Conservation (phyloP, 1,140 invertebrate species). For the Drosophila bocki region DNA sequence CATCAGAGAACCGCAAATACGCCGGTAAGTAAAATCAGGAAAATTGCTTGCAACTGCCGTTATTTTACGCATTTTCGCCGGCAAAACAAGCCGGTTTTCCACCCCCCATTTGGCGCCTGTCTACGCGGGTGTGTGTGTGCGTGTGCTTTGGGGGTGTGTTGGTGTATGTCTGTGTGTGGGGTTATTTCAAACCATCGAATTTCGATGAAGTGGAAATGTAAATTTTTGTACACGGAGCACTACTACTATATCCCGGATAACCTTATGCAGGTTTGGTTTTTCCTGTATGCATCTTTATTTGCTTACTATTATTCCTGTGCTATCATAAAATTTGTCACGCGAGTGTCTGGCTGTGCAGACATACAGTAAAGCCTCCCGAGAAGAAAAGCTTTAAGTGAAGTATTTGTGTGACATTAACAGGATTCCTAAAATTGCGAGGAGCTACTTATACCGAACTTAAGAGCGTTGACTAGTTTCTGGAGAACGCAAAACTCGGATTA, state of each 20-base stretch:
- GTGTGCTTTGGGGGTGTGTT: slow-evolving; percentile 16
- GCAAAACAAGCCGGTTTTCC: slow-evolving; percentile 65
- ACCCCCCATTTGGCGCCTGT: slow-evolving; percentile 60
- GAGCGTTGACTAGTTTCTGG: not conserved
- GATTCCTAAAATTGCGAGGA: not conserved
- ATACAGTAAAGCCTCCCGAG: not conserved
- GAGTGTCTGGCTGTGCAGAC: slow-evolving; percentile 32
- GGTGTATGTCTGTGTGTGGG: slow-evolving; percentile 32
- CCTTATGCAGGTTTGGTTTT: slow-evolving; percentile 19
- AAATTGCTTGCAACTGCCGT: slow-evolving; percentile 36
- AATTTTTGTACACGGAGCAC: slow-evolving; percentile 19
- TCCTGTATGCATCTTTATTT: slow-evolving; percentile 19
- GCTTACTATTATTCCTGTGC: slow-evolving; percentile 8
- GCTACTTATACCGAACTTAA: not conserved
- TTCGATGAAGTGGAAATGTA: slow-evolving; percentile 57
- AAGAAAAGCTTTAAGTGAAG: not conserved
- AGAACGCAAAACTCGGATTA: not conserved
- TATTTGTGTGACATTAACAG: not conserved
- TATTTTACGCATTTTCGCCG: slow-evolving; percentile 68
- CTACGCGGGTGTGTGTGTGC: slow-evolving; percentile 20
- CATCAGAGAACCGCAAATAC: slow-evolving; percentile 18
- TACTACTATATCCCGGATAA: slow-evolving; percentile 5
- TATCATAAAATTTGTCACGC: slow-evolving; percentile 35
- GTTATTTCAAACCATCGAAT: slow-evolving; percentile 50
- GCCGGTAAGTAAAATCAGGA: slow-evolving; percentile 60